Base-by-base conservation (phyloP, 1,140 invertebrate species). In the Calliopsis andreniformis region DNA sequence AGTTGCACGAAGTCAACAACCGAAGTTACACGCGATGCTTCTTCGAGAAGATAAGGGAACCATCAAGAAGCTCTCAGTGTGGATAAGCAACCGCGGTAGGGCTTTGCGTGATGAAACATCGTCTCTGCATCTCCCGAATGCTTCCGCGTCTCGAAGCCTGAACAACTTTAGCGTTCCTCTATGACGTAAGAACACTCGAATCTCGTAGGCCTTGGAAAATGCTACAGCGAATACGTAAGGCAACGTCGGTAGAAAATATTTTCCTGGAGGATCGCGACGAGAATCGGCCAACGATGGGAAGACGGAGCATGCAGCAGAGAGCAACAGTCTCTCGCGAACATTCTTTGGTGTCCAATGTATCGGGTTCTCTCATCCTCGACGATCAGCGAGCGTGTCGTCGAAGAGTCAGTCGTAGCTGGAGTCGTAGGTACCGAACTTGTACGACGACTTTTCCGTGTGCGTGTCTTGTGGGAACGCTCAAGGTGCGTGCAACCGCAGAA, bases 401-500 rank as follows among this genome's bases (percentile, higher is more conserved):
- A 23, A 16, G 55, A 51, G 35, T 62, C 59, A 32, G 43, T 62
- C 59, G 42, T 51, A 66, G 35, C 23, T 23, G 42, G 23, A 66
- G 20, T 55, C 70, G 20, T 58, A 61, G 64, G 35, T 35, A 75
- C 42, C 14, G 42, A 62, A 78, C 63, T 55, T n/a, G 70, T 49
- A 66, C 59, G 47, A 73, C 68, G 78, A 59, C 81, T 83, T 83
- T 83, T 83, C 80, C 76, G 61, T 56, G 51, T 23, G 39, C 45
- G 35, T 63, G 47, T 20, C 35, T 56, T 69, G 81, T 91, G 89
- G 89, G 89, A 91, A 91, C 84, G 84, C 73, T 87, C 87, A 79
- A 47, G 72, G 66, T 88, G 87, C 89, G 88, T 91, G 88, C 85
- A 91, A 89, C 89, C 89, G 85, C 89, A 88, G 64, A 32, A 42